Percentiles rank a stretch among this genome's conserved stretches.
These are phyloP conservation scores for Nymphalis c-album DNA, from an alignment of 2,888 invertebrate species.

Conservation along the genomic window DNA sequence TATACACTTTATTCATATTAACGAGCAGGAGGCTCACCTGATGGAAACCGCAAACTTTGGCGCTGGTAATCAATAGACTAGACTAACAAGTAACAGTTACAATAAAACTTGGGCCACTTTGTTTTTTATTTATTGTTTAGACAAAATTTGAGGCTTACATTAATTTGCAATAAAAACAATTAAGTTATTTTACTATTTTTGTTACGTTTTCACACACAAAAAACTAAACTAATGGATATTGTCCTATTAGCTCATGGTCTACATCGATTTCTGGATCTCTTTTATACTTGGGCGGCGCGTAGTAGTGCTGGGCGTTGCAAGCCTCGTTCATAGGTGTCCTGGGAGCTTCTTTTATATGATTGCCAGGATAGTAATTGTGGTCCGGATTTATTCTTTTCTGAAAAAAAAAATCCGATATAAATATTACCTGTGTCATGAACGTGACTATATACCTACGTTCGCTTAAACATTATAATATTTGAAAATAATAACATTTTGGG, in stretches of 20 bases:
- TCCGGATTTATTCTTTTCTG: constrained; percentile 27
- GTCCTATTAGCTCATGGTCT: constrained; percentile 51
- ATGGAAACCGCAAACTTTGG: no score
- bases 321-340: background rate
- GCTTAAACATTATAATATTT: no score
- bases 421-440: background rate
- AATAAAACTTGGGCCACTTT: no score
- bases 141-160: no score
- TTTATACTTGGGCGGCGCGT: constrained; percentile 52
- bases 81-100: no score
- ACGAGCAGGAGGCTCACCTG: no score
- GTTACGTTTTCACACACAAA: constrained; percentile 1
- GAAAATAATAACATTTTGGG: no score
- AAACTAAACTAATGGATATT: constrained; percentile 41
- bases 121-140: no score
- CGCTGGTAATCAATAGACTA: no score
- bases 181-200: constrained; percentile 22
- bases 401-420: constrained; percentile 3
- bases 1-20: no score
- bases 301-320: constrained; percentile 1
- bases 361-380: background rate
- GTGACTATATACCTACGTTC: no score
- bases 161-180: background rate
- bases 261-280: constrained; percentile 59
- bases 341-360: constrained; percentile 1